A percentile compares a stretch with the other conserved stretches of the same genome.
Conservation (phyloP, 2,888 invertebrate species). For the Scaptomyza cyrtandrae region DNA sequence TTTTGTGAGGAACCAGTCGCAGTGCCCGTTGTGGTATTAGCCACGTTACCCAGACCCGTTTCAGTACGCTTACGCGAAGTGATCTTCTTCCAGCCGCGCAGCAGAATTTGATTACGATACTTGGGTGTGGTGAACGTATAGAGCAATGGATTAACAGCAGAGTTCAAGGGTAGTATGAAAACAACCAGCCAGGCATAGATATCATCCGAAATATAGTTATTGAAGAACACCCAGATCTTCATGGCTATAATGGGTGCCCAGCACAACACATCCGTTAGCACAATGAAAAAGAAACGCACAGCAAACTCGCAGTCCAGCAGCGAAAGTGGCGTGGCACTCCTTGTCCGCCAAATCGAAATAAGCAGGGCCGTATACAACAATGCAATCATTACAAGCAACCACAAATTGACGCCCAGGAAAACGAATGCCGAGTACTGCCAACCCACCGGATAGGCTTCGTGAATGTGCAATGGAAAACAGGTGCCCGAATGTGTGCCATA, state of each 20-base stretch:
- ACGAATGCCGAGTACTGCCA: constrained; percentile 90
- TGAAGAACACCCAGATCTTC: constrained; percentile 87
- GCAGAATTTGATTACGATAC: constrained; percentile 86
- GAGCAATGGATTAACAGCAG: constrained; percentile 88
- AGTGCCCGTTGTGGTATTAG: constrained; percentile 79
- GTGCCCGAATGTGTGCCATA: constrained; percentile 88
- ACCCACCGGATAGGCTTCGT: constrained; percentile 88
- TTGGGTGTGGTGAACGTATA: constrained; percentile 89
- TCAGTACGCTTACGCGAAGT: constrained; percentile 82
- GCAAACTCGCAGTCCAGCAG: constrained; percentile 88
- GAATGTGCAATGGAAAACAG: constrained; percentile 89
- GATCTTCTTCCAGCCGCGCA: constrained; percentile 84
- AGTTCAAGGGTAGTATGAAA: constrained; percentile 88
- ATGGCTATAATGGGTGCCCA: constrained; percentile 89
- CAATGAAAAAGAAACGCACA: constrained; percentile 88
- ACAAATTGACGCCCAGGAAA: constrained; percentile 88
- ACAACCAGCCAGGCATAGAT: constrained; percentile 88
- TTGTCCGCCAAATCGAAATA: constrained; percentile 87
- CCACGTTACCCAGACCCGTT: constrained; percentile 79
- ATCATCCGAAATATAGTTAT: constrained; percentile 86
- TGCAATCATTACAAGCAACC: constrained; percentile 86
- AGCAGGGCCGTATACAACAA: constrained; percentile 87
- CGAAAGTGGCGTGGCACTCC: constrained; percentile 86
- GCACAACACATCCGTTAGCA: constrained; percentile 89
- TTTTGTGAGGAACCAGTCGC: constrained; percentile 83